These are phyloP conservation scores for Melikaiella ostensackeni DNA, from an alignment of 2,888 invertebrate genomes.

Conservation along the genomic window DNA sequence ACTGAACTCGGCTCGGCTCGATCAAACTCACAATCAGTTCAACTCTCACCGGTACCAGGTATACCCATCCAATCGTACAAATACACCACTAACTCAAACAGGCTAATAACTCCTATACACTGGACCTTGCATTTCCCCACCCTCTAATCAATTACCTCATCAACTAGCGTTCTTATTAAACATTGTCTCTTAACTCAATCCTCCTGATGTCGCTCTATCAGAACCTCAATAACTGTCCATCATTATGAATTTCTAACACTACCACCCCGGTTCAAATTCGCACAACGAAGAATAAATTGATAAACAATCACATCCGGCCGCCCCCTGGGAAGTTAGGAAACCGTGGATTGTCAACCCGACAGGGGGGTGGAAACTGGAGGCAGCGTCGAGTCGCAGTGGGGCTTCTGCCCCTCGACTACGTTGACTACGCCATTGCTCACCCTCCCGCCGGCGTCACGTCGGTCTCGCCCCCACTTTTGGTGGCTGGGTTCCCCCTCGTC, in stretches of 20 bases:
- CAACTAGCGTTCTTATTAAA: no score
- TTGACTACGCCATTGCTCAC: constrained; percentile 38
- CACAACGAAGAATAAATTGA: constrained; percentile 33
- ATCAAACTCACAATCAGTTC: neutral
- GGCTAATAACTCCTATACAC: no score
- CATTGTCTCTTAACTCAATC: neutral
- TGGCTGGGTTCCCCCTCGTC: constrained; percentile 40
- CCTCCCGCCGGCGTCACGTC: constrained; percentile 38
- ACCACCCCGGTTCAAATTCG: constrained; percentile 11
- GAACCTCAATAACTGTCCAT: neutral
- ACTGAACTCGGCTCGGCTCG: neutral
- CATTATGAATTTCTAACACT: neutral
- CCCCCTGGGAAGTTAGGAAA: constrained; percentile 37
- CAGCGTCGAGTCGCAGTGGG: neutral
- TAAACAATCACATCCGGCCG: constrained; percentile 33
- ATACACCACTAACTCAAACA: neutral
- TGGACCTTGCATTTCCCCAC: neutral
- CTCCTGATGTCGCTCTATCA: neutral
- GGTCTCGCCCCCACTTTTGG: constrained; percentile 43
- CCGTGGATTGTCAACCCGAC: constrained; percentile 4
- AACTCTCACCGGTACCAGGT: neutral
- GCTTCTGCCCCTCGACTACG: constrained; percentile 34
- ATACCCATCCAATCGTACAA: no score
- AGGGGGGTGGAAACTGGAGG: constrained; percentile 16
- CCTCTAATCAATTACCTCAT: neutral